Percentiles rank a stretch among this genome's conserved stretches.
Conservation (phyloP, 2,113 vertebrate species). For the Tautogolabrus adspersus region DNA sequence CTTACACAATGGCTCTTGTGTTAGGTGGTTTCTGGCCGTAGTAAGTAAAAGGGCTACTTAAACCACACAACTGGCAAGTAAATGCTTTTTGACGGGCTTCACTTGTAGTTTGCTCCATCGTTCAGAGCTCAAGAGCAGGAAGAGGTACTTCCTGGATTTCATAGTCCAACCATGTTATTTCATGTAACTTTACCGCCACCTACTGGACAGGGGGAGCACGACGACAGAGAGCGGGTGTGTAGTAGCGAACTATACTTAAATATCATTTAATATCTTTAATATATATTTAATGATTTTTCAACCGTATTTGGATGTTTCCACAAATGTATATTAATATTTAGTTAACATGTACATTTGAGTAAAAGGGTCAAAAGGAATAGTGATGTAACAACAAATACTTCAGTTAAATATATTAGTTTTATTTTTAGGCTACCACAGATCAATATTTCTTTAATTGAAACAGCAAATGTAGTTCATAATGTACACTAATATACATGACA, state of each 20-base stretch:
- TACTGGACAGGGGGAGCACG: constrained; percentile 51
- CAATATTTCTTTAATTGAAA: constrained; percentile 11
- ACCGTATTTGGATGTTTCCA: too few species aligned
- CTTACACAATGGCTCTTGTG: constrained; percentile 86
- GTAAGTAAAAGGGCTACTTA: constrained; percentile 84
- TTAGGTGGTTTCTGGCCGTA: constrained; percentile 89
- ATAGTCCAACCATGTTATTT: neutral
- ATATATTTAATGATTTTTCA: too few species aligned
- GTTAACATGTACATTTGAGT: too few species aligned
- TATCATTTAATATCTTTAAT: too few species aligned
- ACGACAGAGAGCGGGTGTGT: neutral
- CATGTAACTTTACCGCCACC: constrained; percentile 53
- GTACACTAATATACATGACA: constrained; percentile 5
- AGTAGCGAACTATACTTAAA: too few species aligned
- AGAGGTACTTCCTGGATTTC: constrained; percentile 38
- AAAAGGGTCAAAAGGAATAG: too few species aligned
- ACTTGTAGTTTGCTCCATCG: constrained; percentile 77
- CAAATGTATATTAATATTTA: too few species aligned
- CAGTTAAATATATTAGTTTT: constrained; percentile 49
- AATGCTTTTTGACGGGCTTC: constrained; percentile 77
- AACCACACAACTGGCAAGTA: constrained; percentile 85
- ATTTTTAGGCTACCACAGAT: constrained; percentile 8
- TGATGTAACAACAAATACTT: too few species aligned
- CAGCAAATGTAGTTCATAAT: constrained; percentile 3
- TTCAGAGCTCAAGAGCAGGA: neutral